Evolutionary conservation across 2,888 invertebrate species (phyloP).

Genomic region (Bugulina stolonifera): DNA sequence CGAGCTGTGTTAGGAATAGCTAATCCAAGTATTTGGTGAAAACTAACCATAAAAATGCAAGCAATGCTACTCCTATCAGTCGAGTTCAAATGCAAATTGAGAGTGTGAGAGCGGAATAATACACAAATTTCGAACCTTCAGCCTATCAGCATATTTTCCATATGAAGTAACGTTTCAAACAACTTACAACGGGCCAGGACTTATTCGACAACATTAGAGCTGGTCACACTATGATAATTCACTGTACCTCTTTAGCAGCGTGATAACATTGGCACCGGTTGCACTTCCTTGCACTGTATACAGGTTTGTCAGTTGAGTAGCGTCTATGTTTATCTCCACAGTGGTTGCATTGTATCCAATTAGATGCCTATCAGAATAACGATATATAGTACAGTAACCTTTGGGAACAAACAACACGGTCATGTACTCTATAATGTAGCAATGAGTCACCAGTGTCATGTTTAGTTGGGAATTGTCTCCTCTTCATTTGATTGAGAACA

Average conservation of each 20-base stretch:
- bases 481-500: not conserved
- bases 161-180: too few species aligned
- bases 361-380: slow-evolving; percentile 63
- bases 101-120: too few species aligned
- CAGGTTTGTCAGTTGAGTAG: slow-evolving; percentile 75
- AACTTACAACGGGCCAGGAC: too few species aligned
- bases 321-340: slow-evolving; percentile 85
- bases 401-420: not conserved
- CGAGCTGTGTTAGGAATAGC: too few species aligned
- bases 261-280: slow-evolving; percentile 57
- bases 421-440: not conserved
- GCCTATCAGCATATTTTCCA: too few species aligned
- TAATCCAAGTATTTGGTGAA: too few species aligned
- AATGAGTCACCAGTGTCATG: not conserved
- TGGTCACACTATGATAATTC: too few species aligned
- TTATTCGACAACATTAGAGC: too few species aligned
- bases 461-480: not conserved
- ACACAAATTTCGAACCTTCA: too few species aligned
- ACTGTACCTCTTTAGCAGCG: slow-evolving; percentile 51
- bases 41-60: too few species aligned
- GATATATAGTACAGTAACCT: not conserved
- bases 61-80: too few species aligned
- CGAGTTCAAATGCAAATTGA: too few species aligned
- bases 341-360: slow-evolving; percentile 88
- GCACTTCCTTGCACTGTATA: slow-evolving; percentile 87